Base-by-base conservation (phyloP, 2,113 vertebrate species). In the Oenanthe melanoleuca region DNA sequence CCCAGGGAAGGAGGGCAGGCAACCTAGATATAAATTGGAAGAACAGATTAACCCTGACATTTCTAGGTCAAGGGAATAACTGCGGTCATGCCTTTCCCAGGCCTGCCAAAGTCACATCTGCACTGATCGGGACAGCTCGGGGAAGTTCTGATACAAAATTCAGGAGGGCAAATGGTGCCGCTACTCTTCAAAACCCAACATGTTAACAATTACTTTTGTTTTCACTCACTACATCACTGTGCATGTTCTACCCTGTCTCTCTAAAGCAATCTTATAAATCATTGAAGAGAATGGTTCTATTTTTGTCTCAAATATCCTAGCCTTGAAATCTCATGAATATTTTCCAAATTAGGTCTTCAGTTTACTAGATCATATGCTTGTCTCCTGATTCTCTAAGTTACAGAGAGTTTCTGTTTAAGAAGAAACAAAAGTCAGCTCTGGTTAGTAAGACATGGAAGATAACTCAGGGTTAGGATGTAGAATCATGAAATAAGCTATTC, bases 261-360 rank as follows among this genome's bases (percentile, higher is more conserved):
- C 96, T 97, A 95, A 97, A 98, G 97, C 93, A 97, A 95, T 97
- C 96, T 97, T 96, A 97, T 98, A 97, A 98, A 98, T 98, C 96
- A 97, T 98, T 98, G 96, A 98, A 95, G 94, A 97, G 94, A 96
- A 97, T 94, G 88, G 77, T 97, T 97, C 97, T 98, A 97, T 97
- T 97, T 98, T 97, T 97, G 87, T 89, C 70, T 97, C 83, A 96
- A 92, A 97, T 93, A 97, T 86, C 50, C 89, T 75, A 95, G 97
- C 94, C 97, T 95, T 96, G 91, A 95, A 97, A 85, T 85, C 91
- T 94, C 96, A 96, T 93, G 93, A 97, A 96, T 97, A 96, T 96
- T 96, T 97, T 96, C 95, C 91, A 97, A 97, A 97, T 96, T 97
- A 96, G 93, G 90, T 91, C 79, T 96, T 92, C 96, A 95, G 94